Percentiles rank a stretch among this genome's conserved stretches.
phyloP scores from a whole-genome alignment of 2,797 vertebrate genomes.

The Cuculus canorus region DNA sequence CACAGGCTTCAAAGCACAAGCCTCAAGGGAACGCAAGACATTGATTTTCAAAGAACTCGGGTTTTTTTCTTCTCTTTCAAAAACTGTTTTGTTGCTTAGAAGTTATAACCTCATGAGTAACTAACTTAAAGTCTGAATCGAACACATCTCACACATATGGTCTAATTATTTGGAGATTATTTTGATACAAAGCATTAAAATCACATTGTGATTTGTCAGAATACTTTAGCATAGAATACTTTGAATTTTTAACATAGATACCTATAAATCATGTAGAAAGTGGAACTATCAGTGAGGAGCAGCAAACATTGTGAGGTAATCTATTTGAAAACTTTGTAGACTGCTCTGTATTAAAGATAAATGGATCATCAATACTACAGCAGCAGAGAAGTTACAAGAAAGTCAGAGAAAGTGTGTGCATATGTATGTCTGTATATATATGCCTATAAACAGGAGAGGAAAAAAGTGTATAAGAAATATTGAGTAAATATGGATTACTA shows the following conservation, averaged over 20 bases:
- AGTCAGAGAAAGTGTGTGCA: neutral
- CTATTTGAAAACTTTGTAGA: neutral
- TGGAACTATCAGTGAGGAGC: neutral
- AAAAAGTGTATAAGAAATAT: neutral
- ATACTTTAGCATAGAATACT: neutral
- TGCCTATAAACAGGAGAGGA: neutral
- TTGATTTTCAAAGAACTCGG: neutral
- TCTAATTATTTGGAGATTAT: neutral
- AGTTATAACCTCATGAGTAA: neutral
- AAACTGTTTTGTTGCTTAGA: neutral
- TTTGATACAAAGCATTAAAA: neutral
- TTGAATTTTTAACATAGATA: neutral
- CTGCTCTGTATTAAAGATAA: neutral
- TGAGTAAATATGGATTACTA: neutral
- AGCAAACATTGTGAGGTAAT: neutral
- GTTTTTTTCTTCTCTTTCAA: neutral
- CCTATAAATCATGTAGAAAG: neutral
- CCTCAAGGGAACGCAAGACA: neutral
- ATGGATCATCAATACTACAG: neutral
- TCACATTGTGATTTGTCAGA: neutral
- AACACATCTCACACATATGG: neutral
- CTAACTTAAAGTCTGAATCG: neutral
- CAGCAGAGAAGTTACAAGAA: neutral
- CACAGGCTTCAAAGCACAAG: neutral
- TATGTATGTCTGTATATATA: no score